Evolutionary conservation across 1,140 invertebrate genomes (phyloP), one percentile per base, ranked within the genome.

Genomic region (Caenorhabditis briggsae): DNA sequence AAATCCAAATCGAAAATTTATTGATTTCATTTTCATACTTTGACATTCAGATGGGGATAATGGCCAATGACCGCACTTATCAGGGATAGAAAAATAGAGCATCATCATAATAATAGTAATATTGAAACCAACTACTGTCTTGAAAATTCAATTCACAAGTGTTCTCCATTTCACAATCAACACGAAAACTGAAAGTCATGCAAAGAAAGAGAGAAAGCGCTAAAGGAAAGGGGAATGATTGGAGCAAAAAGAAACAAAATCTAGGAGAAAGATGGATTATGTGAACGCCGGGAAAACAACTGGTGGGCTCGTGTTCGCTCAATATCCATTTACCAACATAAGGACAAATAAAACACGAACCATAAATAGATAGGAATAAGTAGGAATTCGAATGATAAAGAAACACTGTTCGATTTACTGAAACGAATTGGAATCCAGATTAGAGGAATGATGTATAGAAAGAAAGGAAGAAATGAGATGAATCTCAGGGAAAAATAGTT

Each of bases 81-180:
- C 33, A 33, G 56, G 56, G 56, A 12, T 33, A 25, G 8, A 43
- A 8, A 43, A 46, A 70, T 43, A 8, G 14, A 41, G 59, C 20
- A 64, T 33, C 33, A 64, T 58, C 8, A 58, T 58, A 6, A 58
- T 14, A 53, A 11, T 14, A 53, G 16, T 14, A 53, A 11, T 53
- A 53, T 16, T 53, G 50, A n/a, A 8, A 58, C 8, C 8, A 3
- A 20, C 56, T n/a, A n/a, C 20, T 20, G 16, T n/a, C 8, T n/a
- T 58, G 8, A 58, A n/a, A n/a, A 8, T 70, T 70, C 64, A 70
- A 70, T 70, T 70, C 64, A 70, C 59, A 64, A 33, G 41, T 43
- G 64, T 70, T 43, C 64, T 70, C 41, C 64, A 70, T 43, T 46
- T 11, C 64, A 70, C 64, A 70, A 46, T 70, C 43, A 14, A 70